These are phyloP conservation scores for Oryzias celebensis DNA, from an alignment of 2,113 vertebrate species.

Conservation along the genomic window DNA sequence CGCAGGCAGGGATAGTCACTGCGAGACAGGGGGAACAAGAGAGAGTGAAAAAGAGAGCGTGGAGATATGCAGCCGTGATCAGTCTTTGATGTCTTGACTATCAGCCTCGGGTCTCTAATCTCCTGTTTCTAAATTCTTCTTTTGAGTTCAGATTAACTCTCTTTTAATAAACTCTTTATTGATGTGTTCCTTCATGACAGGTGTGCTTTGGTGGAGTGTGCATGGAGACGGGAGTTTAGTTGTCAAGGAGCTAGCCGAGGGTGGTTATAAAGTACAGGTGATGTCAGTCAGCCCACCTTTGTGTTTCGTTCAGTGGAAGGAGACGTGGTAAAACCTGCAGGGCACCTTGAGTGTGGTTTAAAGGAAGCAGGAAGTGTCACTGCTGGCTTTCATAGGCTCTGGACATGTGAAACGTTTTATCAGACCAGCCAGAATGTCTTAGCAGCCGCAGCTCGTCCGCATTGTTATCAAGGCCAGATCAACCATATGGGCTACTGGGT, in stretches of 20 bases:
- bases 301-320: background rate
- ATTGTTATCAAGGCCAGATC: background rate
- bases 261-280: conserved; percentile 21
- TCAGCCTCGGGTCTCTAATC: conserved; percentile 58
- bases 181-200: conserved; percentile 41
- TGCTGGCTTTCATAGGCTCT: conserved; percentile 21
- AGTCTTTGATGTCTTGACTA: conserved; percentile 60
- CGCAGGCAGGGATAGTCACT: conserved; percentile 42
- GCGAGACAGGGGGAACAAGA: conserved; percentile 36
- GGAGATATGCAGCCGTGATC: conserved; percentile 40
- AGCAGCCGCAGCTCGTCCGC: conserved; percentile 19
- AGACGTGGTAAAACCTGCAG: conserved; percentile 24
- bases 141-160: conserved; percentile 40
- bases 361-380: background rate
- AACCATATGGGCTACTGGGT: no score
- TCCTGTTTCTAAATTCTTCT: conserved; percentile 59
- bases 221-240: conserved; percentile 28
- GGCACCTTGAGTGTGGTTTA: conserved; percentile 2
- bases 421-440: conserved; percentile 28
- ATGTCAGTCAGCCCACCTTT: conserved; percentile 42
- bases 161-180: conserved; percentile 27
- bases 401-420: conserved; percentile 52
- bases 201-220: conserved; percentile 45
- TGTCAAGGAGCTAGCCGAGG: background rate
- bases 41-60: conserved; percentile 22